phyloP scores from a whole-genome alignment of 2,888 invertebrate species.

The Torymus auratus region DNA sequence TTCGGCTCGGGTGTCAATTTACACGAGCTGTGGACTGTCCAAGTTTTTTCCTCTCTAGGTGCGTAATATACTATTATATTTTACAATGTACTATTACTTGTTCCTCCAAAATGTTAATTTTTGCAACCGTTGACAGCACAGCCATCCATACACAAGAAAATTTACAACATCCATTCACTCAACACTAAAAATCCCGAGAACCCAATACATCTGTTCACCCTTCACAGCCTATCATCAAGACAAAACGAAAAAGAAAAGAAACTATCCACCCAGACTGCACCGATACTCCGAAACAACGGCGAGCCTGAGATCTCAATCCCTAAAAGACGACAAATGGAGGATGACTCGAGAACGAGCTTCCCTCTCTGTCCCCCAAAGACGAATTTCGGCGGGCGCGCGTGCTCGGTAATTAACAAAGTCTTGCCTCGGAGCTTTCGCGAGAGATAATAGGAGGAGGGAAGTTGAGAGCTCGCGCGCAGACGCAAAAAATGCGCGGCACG shows the following conservation, averaged over 20 bases:
- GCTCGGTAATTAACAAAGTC: slow-evolving; percentile 46
- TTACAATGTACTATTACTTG: no score
- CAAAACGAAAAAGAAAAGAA: no score
- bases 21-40: no score
- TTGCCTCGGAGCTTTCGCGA: background rate
- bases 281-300: background rate
- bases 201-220: slow-evolving; percentile 1
- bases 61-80: no score
- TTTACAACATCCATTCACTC: no score
- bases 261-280: no score
- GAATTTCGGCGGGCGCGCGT: slow-evolving; percentile 24
- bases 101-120: no score
- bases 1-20: no score
- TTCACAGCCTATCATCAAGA: no score
- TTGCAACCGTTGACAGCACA: no score
- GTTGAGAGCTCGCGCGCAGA: background rate
- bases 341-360: slow-evolving; percentile 38
- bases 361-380: background rate
- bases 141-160: no score
- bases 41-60: no score
- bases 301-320: slow-evolving; percentile 35
- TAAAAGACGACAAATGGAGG: slow-evolving; percentile 57
- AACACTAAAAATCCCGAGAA: background rate
- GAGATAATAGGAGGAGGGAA: slow-evolving; percentile 40
- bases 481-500: slow-evolving; percentile 10